Evolutionary conservation across 37 sponge, comb jelly and placozoan species (phyloP).

Genomic region (Halisarca cf. caerulea): DNA sequence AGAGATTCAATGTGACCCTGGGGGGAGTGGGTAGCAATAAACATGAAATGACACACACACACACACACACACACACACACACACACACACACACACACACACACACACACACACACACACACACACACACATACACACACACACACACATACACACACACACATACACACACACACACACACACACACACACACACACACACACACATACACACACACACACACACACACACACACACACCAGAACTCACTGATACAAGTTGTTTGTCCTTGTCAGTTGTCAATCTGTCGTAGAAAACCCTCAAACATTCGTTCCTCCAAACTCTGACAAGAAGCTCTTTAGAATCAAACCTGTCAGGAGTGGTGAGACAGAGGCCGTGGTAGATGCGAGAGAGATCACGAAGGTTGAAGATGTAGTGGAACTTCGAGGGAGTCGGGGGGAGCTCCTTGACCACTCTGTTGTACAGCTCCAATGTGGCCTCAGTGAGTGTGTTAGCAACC

Average conservation of each 20-base stretch:
- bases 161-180: background rate
- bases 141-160: background rate
- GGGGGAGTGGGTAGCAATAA: background rate
- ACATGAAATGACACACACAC: no score
- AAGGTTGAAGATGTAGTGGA: constrained; percentile 99
- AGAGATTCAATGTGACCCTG: constrained; percentile 76
- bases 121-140: background rate
- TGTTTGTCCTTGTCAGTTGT: constrained; percentile 84
- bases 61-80: constrained; percentile 3
- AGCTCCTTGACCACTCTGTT: constrained; percentile 84
- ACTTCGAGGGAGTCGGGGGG: constrained; percentile 98
- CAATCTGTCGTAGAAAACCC: constrained; percentile 95
- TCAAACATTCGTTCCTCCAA: constrained; percentile 96
- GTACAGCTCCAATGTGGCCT: constrained; percentile 92
- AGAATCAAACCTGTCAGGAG: constrained; percentile 75
- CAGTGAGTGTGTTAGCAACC: constrained; percentile 73
- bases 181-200: background rate
- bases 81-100: background rate
- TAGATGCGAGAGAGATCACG: constrained; percentile 97
- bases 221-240: no score
- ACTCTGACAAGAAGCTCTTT: constrained; percentile 68
- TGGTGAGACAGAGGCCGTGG: constrained; percentile 88
- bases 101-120: background rate
- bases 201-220: no score
- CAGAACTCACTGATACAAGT: constrained; percentile 52